Conservation (phyloP, 2,888 invertebrate genomes). For the Spodoptera exigua region DNA sequence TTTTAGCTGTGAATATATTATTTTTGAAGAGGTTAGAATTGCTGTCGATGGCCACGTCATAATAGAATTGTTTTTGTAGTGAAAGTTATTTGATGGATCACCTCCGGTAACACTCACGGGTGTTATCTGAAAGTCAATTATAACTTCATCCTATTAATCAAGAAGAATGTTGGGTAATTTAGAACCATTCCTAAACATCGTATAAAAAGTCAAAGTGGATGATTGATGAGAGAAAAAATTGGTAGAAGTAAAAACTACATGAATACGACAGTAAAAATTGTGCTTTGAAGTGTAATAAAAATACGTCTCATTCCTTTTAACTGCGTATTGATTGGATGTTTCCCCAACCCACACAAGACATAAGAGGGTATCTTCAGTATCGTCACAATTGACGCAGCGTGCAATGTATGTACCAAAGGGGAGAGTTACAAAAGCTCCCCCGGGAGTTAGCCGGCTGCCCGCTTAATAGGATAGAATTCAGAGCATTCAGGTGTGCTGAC, state of each 20-base stretch:
- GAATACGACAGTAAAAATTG: background rate
- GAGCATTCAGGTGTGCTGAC: constrained; percentile 66
- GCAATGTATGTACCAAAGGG: constrained; percentile 49
- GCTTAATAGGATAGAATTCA: constrained; percentile 70
- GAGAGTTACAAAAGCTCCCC: constrained; percentile 65
- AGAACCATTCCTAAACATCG: background rate
- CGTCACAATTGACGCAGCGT: constrained; percentile 39
- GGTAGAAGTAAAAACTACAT: constrained; percentile 6
- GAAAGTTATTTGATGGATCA: constrained; percentile 60
- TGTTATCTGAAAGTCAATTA: constrained; percentile 36
- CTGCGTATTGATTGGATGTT: constrained; percentile 43
- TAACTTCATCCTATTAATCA: constrained; percentile 32
- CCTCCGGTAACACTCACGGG: constrained; percentile 24
- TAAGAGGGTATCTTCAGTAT: constrained; percentile 24
- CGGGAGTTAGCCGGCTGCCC: constrained; percentile 60
- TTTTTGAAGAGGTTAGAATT: constrained; percentile 50
- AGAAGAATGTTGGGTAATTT: constrained; percentile 33
- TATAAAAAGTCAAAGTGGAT: constrained; percentile 10
- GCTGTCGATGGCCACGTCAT: constrained; percentile 45
- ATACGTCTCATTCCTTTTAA: constrained; percentile 12
- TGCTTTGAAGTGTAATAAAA: constrained; percentile 10
- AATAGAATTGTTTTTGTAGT: constrained; percentile 57
- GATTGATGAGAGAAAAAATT: constrained; percentile 14
- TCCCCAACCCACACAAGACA: constrained; percentile 20
- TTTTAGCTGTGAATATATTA: constrained; percentile 56